Evolutionary conservation across 2,888 invertebrate species (phyloP), one percentile per base, ranked within the genome.

Genomic region (Rhagonycha lutea): DNA sequence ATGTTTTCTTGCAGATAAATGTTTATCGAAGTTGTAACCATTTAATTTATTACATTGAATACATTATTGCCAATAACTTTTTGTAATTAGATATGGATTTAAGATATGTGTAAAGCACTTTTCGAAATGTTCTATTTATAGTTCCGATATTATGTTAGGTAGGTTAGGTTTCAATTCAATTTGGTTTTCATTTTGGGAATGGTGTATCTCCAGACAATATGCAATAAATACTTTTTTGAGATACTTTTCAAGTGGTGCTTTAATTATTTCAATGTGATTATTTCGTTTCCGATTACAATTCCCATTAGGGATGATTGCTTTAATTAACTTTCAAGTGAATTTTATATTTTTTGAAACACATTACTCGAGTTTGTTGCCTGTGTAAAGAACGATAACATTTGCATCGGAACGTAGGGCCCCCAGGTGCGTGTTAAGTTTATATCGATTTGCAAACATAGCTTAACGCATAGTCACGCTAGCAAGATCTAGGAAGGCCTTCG

Each of bases 401-500:
- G 83, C 83, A 84, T 83, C 82, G 82, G 82, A 83, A 83, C 83
- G 83, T 84, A 82, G 81, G 84, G 84, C 83, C 82, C 84, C 83
- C 84, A 85, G 84, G 85, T 85, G 85, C 86, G 86, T 86, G 86
- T 84, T 84, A 84, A 83, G 82, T 81, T 79, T 79, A 80, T 84
- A 85, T 86, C 85, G 85, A 86, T 86, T 85, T 80, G 81, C 80
- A 76, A 81, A 78, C 80, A 80, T 81, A 79, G 75, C 75, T 77
- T 76, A 71, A 73, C 72, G 79, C 79, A 80, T 78, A 81, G 82
- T 84, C 83, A 83, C 84, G 84, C 83, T 79, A 82, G 75, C 75
- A 70, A 73, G 63, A 70, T 72, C 74, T 72, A 73, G 77, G 72
- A 75, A 73, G 72, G 70, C 67, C 63, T 74, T 71, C 73, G 72